Evolutionary conservation across 1,140 invertebrate genomes (phyloP), one percentile per base, ranked within the genome.

Genomic region (Pristionchus pacificus): DNA sequence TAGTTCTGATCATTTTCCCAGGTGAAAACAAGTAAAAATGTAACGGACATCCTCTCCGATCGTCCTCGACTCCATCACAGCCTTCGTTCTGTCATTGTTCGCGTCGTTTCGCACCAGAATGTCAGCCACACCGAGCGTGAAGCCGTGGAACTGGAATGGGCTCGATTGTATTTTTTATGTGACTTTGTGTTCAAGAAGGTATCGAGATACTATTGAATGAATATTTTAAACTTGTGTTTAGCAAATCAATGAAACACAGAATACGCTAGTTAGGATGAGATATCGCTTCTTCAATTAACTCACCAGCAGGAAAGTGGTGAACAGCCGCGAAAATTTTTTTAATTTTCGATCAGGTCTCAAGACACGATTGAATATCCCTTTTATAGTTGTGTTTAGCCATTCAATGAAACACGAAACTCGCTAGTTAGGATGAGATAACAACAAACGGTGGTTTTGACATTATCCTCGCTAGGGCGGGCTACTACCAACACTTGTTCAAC

Each of bases 111-210:
- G 88, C 1, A 97, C 89, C 2, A 97, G 85, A 86, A 98, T 97
- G 86, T 98, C 96, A 80, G 91, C 89, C 0, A 97, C 91, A 24
- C 96, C 95, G 1, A 99, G 86, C 19, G 94, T 94, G 82, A 98
- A 98, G 1, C 95, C 95, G 76, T 91, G 88, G 69, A 77, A 75
- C 80, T 83, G 49, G 62, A 80, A 72, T 13, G 31, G n/a, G 27
- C 15, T 30, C 30, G 31, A 33, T 14, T 27, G 31, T 65, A 33
- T 33, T 24, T 33, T 38, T 15, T n/a, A 13, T 61, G 6, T 61
- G 60, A 32, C 14, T 1, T 60, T 65, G 1, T 55, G 19, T 60
- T n/a, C 31, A 57, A 0, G 0, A 65, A 60, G 24, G n/a, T n/a
- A n/a, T n/a, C n/a, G n/a, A n/a, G n/a, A n/a, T n/a, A n/a, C n/a